Evolutionary conservation across 2,113 vertebrate genomes (phyloP).

Genomic region (Dascyllus trimaculatus): DNA sequence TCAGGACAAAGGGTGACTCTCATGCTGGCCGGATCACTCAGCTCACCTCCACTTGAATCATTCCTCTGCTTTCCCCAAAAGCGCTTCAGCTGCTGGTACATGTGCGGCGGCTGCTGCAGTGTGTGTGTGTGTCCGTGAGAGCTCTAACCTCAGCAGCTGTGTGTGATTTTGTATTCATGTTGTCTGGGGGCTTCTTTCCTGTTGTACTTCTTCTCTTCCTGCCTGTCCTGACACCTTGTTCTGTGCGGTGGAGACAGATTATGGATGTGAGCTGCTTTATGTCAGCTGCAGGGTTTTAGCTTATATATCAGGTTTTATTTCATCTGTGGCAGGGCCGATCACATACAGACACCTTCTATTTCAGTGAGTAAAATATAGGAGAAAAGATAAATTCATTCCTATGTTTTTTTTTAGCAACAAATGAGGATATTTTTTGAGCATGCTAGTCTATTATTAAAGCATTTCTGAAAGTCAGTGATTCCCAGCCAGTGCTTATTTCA

Average conservation of each 20-base stretch:
- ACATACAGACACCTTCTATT: neutral
- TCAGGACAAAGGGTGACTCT: slow-evolving; percentile 36
- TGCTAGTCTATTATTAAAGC: no score
- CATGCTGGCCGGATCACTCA: slow-evolving; percentile 3
- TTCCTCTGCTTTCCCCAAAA: slow-evolving; percentile 17
- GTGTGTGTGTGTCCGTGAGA: neutral
- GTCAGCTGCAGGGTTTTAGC: slow-evolving; percentile 2
- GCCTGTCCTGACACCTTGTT: slow-evolving; percentile 58
- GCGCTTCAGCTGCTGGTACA: slow-evolving; percentile 30
- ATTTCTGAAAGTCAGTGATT: no score
- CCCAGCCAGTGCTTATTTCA: no score
- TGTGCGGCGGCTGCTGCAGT: slow-evolving; percentile 19
- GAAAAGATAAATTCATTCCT: no score
- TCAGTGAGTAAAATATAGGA: no score
- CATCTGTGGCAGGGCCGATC: neutral
- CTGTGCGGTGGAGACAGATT: slow-evolving; percentile 14
- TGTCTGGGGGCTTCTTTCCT: slow-evolving; percentile 54
- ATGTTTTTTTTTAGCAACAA: no score
- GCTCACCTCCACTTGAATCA: slow-evolving; percentile 4
- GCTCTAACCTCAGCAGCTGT: slow-evolving; percentile 64
- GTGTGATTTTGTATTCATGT: slow-evolving; percentile 62
- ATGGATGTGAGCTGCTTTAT: slow-evolving; percentile 21
- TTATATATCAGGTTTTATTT: neutral
- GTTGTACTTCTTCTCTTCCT: slow-evolving; percentile 22
- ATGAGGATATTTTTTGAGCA: no score